Conservation (phyloP, 2,888 invertebrate species). For the Kuschelorhynchus macadamiae region DNA sequence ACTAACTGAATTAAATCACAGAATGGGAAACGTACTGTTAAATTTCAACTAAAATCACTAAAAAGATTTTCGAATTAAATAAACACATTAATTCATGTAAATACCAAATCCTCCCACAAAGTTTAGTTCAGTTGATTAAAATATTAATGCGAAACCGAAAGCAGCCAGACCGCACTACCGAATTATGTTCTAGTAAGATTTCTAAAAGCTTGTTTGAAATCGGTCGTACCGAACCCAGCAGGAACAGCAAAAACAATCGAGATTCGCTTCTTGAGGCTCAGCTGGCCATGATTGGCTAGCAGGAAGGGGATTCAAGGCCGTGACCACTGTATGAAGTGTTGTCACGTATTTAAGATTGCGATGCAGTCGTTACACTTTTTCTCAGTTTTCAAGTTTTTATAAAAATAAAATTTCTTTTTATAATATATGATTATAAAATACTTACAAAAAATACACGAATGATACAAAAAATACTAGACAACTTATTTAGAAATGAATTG, state of each 20-base stretch:
- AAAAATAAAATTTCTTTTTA: no score
- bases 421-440: no score
- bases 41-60: conserved; percentile 3
- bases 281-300: conserved; percentile 43
- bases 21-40: conserved; percentile 14
- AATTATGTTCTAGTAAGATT: conserved; percentile 23
- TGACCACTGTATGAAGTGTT: conserved; percentile 21
- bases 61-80: conserved; percentile 9
- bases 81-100: not conserved
- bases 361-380: no score
- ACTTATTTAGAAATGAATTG: no score
- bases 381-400: no score
- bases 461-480: no score
- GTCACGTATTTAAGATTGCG: conserved; percentile 21
- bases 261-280: conserved; percentile 49
- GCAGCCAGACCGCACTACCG: conserved; percentile 17
- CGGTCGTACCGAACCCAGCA: conserved; percentile 32
- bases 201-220: conserved; percentile 29
- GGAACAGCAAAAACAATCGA: conserved; percentile 51
- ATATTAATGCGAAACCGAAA: conserved; percentile 8
- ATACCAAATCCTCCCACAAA: not conserved
- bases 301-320: conserved; percentile 50
- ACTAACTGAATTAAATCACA: no score
- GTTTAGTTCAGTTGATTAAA: not conserved
- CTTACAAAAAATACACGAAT: no score